Conservation (phyloP, 2,888 invertebrate species). For the Drosophila borealis region DNA sequence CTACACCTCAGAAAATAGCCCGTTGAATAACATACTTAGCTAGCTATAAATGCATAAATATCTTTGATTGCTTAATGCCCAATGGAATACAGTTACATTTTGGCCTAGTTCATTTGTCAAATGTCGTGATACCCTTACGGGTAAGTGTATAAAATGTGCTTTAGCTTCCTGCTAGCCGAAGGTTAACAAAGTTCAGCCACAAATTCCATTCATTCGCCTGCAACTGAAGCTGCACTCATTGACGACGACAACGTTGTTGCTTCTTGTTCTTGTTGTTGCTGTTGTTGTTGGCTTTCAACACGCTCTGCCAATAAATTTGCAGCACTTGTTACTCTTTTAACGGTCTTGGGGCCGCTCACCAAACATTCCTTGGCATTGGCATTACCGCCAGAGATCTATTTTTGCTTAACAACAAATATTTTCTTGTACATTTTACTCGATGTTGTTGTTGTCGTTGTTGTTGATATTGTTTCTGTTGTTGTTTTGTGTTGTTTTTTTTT, state of each 20-base stretch:
- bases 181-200: slow-evolving; percentile 75
- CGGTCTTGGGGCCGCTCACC: slow-evolving; percentile 64
- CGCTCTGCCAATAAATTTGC: slow-evolving; percentile 78
- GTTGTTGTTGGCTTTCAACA: slow-evolving; percentile 71
- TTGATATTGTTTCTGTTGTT: slow-evolving; percentile 24
- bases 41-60: background rate
- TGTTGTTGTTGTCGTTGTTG: slow-evolving; percentile 28
- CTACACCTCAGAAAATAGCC: no score
- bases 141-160: slow-evolving; percentile 62
- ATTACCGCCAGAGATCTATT: slow-evolving; percentile 63
- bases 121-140: slow-evolving; percentile 17
- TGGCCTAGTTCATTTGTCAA: slow-evolving; percentile 14
- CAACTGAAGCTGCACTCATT: slow-evolving; percentile 64
- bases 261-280: slow-evolving; percentile 10
- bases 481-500: slow-evolving; percentile 24
- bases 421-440: slow-evolving; percentile 65
- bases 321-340: slow-evolving; percentile 78
- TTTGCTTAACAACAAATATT: slow-evolving; percentile 77
- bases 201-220: slow-evolving; percentile 75
- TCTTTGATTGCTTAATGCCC: background rate
- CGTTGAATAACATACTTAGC: no score
- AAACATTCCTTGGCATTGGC: slow-evolving; percentile 65
- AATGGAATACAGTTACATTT: background rate
- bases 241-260: slow-evolving; percentile 62
- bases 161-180: slow-evolving; percentile 68